Evolutionary conservation across 2,888 invertebrate genomes (phyloP), one percentile per base, ranked within the genome.

Genomic region (Hyppa rectilinea): DNA sequence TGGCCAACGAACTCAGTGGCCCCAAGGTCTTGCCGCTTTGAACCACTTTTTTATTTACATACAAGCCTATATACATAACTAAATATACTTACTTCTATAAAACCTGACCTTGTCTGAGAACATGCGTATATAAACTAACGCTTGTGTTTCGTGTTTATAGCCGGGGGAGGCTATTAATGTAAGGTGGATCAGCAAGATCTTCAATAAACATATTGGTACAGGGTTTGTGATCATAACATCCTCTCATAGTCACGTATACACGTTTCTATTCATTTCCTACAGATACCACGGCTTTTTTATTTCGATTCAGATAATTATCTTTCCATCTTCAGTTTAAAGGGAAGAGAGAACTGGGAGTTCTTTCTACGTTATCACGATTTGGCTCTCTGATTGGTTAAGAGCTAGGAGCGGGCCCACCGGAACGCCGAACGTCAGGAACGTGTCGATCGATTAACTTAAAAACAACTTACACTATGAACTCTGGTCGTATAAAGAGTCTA

Each of bases 21-120:
- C 36, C 67, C 88, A 88, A 88, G 88, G 88, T 86, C 87, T 84
- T 75, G 40, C 14, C 69, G 68, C 78, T 81, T 75, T 83, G 77
- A 61, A 86, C 62, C 81, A 83, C 80, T 82, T 84, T 80, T 80
- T 74, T 78, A 77, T 73, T 74, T 71, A 79, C 59, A 63, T 64
- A 70, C 68, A 68, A 75, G 63, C 66, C 56, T 71, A 61, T 45
- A 76, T 75, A 79, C 10, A 40, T 34, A 63, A 62, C 34, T 47
- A 47, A 45, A 60, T 36, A 59, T 80, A 68, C 43, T 50, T 80
- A 68, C 43, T 50, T 55, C 45, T 61, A 34, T 52, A 26, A 23
- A 49, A n/a, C 20, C 43, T 52, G 77, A 63, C 65, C 66, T 71
- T 76, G 77, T 66, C 58, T 61, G 17, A 49, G 47, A 49, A 34